Conservation (phyloP, 2,797 vertebrate species). For the Arremon aurantiirostris region DNA sequence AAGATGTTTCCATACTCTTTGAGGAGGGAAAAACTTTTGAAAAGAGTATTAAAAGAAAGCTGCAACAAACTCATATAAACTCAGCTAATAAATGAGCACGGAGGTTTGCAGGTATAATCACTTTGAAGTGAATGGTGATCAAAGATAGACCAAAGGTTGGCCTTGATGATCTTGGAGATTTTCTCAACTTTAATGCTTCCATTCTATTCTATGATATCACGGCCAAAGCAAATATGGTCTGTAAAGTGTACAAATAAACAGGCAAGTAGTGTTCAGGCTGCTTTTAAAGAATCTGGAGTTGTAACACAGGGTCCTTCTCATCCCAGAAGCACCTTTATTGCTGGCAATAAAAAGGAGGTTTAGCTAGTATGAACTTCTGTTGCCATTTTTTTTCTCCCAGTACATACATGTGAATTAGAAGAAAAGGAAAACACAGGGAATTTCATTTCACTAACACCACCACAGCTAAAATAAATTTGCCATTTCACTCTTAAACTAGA, state of each 20-base stretch:
- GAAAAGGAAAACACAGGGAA: not conserved
- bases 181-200: not conserved
- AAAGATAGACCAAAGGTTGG: not conserved
- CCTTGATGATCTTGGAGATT: not conserved
- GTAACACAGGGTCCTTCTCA: not conserved
- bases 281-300: not conserved
- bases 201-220: not conserved
- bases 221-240: not conserved
- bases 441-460: not conserved
- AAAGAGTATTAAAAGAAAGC: not conserved
- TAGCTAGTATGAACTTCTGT: not conserved
- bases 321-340: not conserved
- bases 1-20: not conserved
- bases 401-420: not conserved
- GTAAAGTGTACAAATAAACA: not conserved
- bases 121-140: not conserved
- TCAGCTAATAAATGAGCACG: not conserved
- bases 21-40: not conserved
- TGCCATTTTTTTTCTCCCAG: not conserved
- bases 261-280: not conserved
- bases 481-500: not conserved
- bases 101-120: not conserved
- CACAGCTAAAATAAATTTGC: not conserved
- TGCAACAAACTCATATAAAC: not conserved
- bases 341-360: not conserved